phyloP scores from a whole-genome alignment of 2,888 invertebrate genomes.

The Coelogynopora nodosa region DNA sequence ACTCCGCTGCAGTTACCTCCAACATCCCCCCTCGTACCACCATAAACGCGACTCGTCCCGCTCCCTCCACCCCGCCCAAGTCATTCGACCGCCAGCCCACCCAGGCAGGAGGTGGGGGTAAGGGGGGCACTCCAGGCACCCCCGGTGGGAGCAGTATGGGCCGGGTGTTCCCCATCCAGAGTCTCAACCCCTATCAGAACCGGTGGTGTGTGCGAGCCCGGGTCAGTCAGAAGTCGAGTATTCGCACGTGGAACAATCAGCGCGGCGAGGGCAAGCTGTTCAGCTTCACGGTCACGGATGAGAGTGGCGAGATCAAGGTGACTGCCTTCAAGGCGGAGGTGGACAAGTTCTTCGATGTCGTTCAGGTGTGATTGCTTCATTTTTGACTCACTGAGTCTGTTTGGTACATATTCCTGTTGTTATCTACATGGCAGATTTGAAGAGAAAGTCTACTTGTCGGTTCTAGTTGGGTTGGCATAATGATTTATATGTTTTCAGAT shows the following conservation, averaged over 20 bases:
- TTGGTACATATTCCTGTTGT: background rate
- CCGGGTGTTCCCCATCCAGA: conserved; percentile 72
- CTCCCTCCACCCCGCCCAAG: background rate
- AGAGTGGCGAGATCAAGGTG: conserved; percentile 84
- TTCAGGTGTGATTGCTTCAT: conserved; percentile 67
- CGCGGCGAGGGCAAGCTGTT: conserved; percentile 88
- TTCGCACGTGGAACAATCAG: conserved; percentile 85
- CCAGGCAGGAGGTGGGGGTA: background rate
- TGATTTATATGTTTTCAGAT: background rate
- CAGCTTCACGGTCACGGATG: conserved; percentile 84
- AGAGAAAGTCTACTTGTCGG: background rate
- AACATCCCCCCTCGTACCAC: background rate
- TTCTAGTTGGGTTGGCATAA: background rate
- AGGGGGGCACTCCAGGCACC: conserved; percentile 2
- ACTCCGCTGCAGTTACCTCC: background rate
- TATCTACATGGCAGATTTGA: too few species aligned
- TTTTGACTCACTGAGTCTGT: too few species aligned
- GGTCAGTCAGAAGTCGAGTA: conserved; percentile 74
- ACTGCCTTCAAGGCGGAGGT: conserved; percentile 82
- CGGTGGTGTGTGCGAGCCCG: conserved; percentile 88
- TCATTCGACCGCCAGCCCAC: background rate
- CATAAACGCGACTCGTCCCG: background rate
- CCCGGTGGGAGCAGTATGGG: conserved; percentile 32
- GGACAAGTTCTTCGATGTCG: conserved; percentile 80
- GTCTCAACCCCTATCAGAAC: conserved; percentile 87